Base-by-base conservation (phyloP, 2,113 vertebrate species). In the Danionella cerebrum region DNA sequence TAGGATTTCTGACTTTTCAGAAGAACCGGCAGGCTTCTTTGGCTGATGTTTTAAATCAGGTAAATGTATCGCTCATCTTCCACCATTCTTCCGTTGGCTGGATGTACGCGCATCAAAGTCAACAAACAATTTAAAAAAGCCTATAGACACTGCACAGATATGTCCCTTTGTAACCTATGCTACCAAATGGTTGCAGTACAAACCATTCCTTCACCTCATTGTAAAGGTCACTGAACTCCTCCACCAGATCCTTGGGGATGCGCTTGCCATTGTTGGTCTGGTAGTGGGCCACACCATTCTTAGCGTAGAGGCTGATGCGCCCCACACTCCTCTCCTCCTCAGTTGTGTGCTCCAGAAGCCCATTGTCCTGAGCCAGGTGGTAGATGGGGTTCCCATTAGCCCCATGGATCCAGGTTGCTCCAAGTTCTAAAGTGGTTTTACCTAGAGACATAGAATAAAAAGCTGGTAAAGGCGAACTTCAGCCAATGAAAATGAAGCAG, bases 211-310 rank as follows among this genome's bases (percentile, higher is more conserved):
- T 53, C 29, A 98, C 95, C 92, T 98, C 92, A 76, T 97, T 96
- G 92, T 99, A 99, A 87, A 96, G 88, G 90, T 98, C 96, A 73
- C 96, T 95, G 92, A 99, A 99, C 90, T 99, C 96, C 87, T 98
- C 96, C 90, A 98, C 94, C 89, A 98, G 85, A 80, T 98, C 93
- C 84, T 98, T 98, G 78, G 96, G 94, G 86, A 99, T 93, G 82
- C 96, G 90, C 71, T 84, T 90, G 72, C 96, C 95, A 0, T 6
- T 87, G 78, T 92, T 94, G 85, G 95, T 98, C 81, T 95, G 94
- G 80, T 99, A 95, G 86, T 97, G 93, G 71, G 95, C 91, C 89
- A 97, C 93, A 25, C 96, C 96, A 68, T 95, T 96, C 84, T 94
- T 97, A 85, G 92, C 91, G 76, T 98, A 99, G 59, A 94, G 89